A percentile compares a stretch with the other conserved stretches of the same genome.
Evolutionary conservation across 2,113 vertebrate species (phyloP).

Genomic region (Equus quagga): DNA sequence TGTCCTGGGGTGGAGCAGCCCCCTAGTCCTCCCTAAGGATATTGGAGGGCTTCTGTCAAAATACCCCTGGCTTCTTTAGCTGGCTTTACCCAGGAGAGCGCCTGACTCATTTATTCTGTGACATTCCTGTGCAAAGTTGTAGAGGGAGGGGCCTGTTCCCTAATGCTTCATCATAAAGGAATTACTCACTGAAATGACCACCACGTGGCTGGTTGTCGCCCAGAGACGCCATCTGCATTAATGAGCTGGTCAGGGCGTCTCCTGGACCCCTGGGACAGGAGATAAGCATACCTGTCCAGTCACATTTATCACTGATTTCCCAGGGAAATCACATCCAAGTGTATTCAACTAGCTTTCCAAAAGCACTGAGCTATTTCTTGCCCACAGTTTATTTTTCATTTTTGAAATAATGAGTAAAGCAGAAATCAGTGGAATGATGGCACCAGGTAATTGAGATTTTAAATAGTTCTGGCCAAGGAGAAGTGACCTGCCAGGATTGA

Average conservation of each 20-base stretch:
- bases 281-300: constrained; percentile 64
- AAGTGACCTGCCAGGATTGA: constrained; percentile 51
- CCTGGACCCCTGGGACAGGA: background rate
- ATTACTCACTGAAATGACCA: background rate
- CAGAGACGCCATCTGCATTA: background rate
- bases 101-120: background rate
- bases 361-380: constrained; percentile 58
- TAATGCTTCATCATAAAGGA: constrained; percentile 23
- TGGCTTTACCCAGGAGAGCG: background rate
- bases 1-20: background rate
- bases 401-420: constrained; percentile 77
- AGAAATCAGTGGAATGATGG: constrained; percentile 61
- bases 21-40: background rate
- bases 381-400: constrained; percentile 62
- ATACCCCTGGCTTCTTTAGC: background rate
- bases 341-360: constrained; percentile 61
- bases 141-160: background rate
- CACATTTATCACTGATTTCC: constrained; percentile 67
- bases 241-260: background rate
- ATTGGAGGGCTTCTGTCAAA: background rate
- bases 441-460: constrained; percentile 68
- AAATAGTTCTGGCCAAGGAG: constrained; percentile 63
- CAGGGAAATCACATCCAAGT: constrained; percentile 58
- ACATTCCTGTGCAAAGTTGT: background rate
- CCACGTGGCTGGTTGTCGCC: background rate